A percentile compares a stretch with the other conserved stretches of the same genome.
Conservation (phyloP, 2,113 vertebrate genomes). For the Martes martes region DNA sequence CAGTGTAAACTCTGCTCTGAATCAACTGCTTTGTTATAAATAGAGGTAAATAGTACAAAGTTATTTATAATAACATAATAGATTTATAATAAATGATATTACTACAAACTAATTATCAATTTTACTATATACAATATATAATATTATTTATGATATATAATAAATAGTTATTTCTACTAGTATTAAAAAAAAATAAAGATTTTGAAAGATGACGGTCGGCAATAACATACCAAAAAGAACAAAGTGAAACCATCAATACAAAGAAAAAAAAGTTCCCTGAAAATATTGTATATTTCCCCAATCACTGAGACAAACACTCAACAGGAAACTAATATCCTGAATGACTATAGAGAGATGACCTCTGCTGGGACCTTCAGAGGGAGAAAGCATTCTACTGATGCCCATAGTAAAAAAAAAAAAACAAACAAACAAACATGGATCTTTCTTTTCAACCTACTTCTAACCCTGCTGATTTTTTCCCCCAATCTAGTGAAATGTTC, state of each 20-base stretch:
- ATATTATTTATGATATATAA: not conserved
- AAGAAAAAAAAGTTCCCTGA: not conserved
- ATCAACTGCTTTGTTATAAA: constrained; percentile 42
- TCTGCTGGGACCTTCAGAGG: not conserved
- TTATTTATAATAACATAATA: not conserved
- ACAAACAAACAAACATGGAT: not conserved
- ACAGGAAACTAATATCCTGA: constrained; percentile 9
- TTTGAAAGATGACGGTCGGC: constrained; percentile 28
- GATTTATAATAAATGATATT: not conserved
- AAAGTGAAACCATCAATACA: constrained; percentile 16
- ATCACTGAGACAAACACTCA: not conserved
- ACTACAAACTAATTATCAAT: not conserved
- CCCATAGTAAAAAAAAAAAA: not conserved
- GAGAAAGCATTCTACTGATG: not conserved
- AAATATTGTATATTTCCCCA: constrained; percentile 44
- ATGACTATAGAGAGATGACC: not conserved
- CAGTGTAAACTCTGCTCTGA: constrained; percentile 21
- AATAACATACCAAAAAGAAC: constrained; percentile 45
- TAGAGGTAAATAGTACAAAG: not conserved
- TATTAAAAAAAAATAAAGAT: constrained; percentile 3
- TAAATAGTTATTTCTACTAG: constrained; percentile 14
- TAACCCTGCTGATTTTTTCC: not conserved
- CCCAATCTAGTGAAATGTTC: not conserved
- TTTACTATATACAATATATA: not conserved
- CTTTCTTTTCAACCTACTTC: constrained; percentile 1